A percentile compares a stretch with the other conserved stretches of the same genome.
Evolutionary conservation across 2,113 vertebrate species (phyloP).

Genomic region (Myrmophylax atrothorax): DNA sequence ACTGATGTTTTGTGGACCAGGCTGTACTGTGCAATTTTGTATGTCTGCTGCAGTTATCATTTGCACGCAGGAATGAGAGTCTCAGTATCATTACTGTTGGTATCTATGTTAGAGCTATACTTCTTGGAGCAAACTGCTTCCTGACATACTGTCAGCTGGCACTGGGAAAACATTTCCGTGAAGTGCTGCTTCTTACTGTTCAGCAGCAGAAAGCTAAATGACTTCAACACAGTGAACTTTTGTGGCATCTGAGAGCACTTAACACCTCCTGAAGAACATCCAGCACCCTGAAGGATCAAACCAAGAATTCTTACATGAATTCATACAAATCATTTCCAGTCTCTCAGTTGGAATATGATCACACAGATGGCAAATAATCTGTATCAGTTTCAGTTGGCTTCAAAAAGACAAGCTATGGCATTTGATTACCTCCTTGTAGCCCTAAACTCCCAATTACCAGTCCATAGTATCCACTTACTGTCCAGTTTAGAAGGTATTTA

Average conservation of each 20-base stretch:
- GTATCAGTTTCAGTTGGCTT: neutral
- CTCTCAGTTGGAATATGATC: neutral
- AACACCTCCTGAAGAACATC: neutral
- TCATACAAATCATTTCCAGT: neutral
- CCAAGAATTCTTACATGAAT: neutral
- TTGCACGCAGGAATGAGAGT: neutral
- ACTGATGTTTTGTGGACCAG: neutral
- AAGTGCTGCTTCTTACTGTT: neutral
- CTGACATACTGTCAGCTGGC: neutral
- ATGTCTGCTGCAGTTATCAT: neutral
- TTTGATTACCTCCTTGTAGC: neutral
- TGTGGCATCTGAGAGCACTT: conserved; percentile 3
- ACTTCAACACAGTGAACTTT: neutral
- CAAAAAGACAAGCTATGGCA: neutral
- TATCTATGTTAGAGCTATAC: neutral
- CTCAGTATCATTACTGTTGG: neutral
- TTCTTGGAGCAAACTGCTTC: neutral
- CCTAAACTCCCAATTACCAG: neutral
- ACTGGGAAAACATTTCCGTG: neutral
- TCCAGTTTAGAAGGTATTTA: neutral
- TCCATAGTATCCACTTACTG: neutral
- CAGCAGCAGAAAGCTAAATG: neutral
- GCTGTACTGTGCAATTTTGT: neutral
- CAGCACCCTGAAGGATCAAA: neutral
- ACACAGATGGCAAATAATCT: neutral